These are phyloP conservation scores for Gnatocerus cornutus DNA, from an alignment of 2,888 invertebrate genomes.

Conservation along the genomic window DNA sequence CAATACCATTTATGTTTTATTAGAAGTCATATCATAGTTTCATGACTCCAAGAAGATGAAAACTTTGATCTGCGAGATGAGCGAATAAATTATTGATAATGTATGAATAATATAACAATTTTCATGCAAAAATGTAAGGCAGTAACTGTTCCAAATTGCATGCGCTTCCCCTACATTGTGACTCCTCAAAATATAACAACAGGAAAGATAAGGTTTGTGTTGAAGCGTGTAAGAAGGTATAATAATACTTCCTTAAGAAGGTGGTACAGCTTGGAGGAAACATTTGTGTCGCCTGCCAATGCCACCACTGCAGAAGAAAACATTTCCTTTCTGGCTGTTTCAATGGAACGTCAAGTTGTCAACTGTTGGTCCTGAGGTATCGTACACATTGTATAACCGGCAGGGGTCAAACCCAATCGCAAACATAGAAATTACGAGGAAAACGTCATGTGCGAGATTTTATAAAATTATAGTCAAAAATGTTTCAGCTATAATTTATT, in stretches of 20 bases:
- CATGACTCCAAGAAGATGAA: too few species aligned
- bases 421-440: constrained; percentile 36
- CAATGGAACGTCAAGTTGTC: constrained; percentile 65
- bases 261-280: constrained; percentile 52
- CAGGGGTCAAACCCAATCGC: constrained; percentile 54
- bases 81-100: not conserved
- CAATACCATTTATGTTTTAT: constrained; percentile 1
- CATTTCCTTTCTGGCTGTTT: constrained; percentile 64
- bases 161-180: constrained; percentile 4
- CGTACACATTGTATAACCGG: constrained; percentile 53
- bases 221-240: constrained; percentile 57
- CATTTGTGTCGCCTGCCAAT: constrained; percentile 61
- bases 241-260: constrained; percentile 58
- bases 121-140: not conserved
- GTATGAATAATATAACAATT: not conserved
- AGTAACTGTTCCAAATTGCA: constrained; percentile 8
- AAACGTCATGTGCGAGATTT: not conserved
- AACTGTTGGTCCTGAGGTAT: constrained; percentile 59
- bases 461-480: not conserved
- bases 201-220: constrained; percentile 34
- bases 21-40: too few species aligned
- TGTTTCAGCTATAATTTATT: constrained; percentile 15
- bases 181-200: constrained; percentile 19
- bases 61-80: too few species aligned
- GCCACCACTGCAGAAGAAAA: constrained; percentile 62